Percentiles rank a stretch among this genome's conserved stretches.
phyloP scores from a whole-genome alignment of 2,888 invertebrate species.

The Diplolepis rosae region DNA sequence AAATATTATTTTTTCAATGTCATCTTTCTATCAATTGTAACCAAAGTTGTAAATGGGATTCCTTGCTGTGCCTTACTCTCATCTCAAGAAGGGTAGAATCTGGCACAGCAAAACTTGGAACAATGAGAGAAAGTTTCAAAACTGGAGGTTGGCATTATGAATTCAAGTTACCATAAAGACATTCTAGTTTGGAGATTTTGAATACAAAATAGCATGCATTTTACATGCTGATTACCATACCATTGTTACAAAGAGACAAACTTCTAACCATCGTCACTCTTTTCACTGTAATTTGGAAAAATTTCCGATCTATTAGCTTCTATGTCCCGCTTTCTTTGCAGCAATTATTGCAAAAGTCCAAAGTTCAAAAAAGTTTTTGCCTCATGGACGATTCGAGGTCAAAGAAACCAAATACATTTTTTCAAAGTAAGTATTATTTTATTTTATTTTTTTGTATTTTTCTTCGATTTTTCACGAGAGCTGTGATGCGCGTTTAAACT shows the following conservation, averaged over 20 bases:
- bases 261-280: not conserved
- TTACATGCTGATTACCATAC: constrained; percentile 24
- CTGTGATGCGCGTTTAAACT: no score
- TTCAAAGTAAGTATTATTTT: no score
- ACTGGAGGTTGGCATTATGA: constrained; percentile 27
- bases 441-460: no score
- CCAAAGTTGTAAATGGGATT: constrained; percentile 3
- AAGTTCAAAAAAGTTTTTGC: no score
- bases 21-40: not conserved
- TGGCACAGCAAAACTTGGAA: constrained; percentile 20
- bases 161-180: constrained; percentile 28
- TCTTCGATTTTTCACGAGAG: no score
- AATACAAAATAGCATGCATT: constrained; percentile 30
- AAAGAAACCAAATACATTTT: no score
- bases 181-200: constrained; percentile 29
- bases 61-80: not conserved
- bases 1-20: not conserved
- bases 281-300: no score
- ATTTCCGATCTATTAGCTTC: not conserved
- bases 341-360: no score
- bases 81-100: constrained; percentile 2
- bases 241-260: not conserved
- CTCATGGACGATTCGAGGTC: no score
- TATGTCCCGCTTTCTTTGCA: no score
- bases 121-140: constrained; percentile 15